Base-by-base conservation (phyloP, 2,888 invertebrate genomes). In the Ormyrus pomaceus region DNA sequence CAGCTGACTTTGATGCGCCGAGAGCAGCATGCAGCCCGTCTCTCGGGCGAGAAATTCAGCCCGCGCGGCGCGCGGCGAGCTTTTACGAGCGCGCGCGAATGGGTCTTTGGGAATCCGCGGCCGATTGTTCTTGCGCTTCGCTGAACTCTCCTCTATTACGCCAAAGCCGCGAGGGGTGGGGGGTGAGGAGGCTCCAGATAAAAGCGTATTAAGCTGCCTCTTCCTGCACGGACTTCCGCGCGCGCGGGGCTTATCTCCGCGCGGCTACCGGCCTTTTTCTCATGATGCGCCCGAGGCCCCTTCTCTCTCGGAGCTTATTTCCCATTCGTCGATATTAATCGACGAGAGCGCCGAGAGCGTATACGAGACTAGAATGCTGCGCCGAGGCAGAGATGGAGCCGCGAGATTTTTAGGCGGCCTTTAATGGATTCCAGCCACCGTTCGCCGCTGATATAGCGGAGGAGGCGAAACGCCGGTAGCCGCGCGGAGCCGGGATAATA, bases 241-340 rank as follows among this genome's bases (percentile, higher is more conserved):
- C 58, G 34, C 2, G 55, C 55, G 7, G 19, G 9, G 46, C 45
- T 10, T 34, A 34, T 34, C 34, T 34, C 34, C 34, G 3, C 4
- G 4, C 4, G 34, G 34, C 34, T 34, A 34, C 34, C 34, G 34
- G 34, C 34, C 34, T 34, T 34, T 34, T 34, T 34, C 34, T 34
- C 34, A 34, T 34, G 34, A 34, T 34, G 34, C 34, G 34, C 34
- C 34, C 34, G 34, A 34, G 34, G 34, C 34, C 34, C 4, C 34
- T 19, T 19, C 19, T 19, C 34, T 34, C 34, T 34, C 34, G 34
- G 34, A 34, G 34, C 34, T 34, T 34, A 34, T 34, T 34, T 34
- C 34, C 34, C 75, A 45, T 64, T 53, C 66, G 75, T 66, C 75
- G 75, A 75, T 75, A 75, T 66, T 68, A 59, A 75, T 75, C 75